Conservation (phyloP, 2,888 invertebrate species). For the Epsilonema sp. region DNA sequence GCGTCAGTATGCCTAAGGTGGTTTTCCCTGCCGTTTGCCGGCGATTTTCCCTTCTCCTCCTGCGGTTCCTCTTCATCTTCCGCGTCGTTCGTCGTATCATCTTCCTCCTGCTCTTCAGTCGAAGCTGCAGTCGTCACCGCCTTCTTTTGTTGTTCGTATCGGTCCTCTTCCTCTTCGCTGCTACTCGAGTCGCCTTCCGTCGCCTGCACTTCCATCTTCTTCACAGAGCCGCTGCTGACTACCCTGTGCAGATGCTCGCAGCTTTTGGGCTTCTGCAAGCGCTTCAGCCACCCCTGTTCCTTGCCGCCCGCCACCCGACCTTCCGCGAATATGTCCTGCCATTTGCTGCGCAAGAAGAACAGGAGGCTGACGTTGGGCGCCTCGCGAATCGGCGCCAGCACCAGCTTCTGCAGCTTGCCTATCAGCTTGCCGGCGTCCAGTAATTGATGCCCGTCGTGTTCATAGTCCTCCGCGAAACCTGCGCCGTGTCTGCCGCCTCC, state of each 20-base stretch:
- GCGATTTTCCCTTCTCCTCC: too few species aligned
- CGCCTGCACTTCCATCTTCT: neutral
- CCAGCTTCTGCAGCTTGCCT: conserved; percentile 6
- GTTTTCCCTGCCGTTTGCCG: too few species aligned
- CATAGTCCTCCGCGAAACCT: conserved; percentile 2
- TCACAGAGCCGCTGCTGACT: too few species aligned
- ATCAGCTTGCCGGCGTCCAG: conserved; percentile 6
- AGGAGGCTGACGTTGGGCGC: neutral
- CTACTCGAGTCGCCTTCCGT: neutral
- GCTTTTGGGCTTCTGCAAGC: conserved; percentile 6
- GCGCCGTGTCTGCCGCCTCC: conserved; percentile 12
- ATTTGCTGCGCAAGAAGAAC: neutral
- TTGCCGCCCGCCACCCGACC: neutral
- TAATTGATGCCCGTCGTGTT: conserved; percentile 3
- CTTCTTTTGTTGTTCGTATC: too few species aligned
- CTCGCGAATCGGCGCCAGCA: conserved; percentile 9
- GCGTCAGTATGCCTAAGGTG: too few species aligned
- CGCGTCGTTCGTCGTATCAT: too few species aligned
- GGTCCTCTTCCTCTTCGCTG: too few species aligned
- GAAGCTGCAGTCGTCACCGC: too few species aligned
- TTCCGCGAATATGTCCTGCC: too few species aligned
- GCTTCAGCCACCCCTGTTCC: neutral
- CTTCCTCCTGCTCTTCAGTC: too few species aligned
- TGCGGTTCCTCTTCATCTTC: too few species aligned
- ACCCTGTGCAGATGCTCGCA: conserved; percentile 4